These are phyloP conservation scores for Gymnorhina tibicen DNA, from an alignment of 2,113 vertebrate species.

Conservation along the genomic window DNA sequence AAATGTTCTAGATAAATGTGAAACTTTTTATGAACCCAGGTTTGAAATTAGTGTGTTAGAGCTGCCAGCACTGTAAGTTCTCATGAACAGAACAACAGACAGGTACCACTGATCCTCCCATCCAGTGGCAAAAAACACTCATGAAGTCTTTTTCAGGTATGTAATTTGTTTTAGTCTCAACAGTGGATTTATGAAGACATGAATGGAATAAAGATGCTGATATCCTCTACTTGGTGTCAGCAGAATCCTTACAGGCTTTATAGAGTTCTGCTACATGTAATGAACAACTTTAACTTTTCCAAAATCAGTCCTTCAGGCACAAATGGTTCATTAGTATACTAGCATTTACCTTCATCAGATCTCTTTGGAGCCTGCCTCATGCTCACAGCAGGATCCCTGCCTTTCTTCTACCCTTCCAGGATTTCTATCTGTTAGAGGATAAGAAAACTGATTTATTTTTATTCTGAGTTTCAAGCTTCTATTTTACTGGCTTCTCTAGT, in stretches of 20 bases:
- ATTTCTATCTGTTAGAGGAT: constrained; percentile 62
- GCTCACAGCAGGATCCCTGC: constrained; percentile 56
- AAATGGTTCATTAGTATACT: constrained; percentile 65
- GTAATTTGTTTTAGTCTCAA: background rate
- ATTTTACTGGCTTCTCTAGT: constrained; percentile 22
- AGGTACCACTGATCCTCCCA: background rate
- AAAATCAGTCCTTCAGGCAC: constrained; percentile 44
- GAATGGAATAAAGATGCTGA: background rate
- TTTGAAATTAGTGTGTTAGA: background rate
- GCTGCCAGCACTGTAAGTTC: background rate
- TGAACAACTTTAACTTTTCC: constrained; percentile 31
- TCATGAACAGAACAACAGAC: background rate
- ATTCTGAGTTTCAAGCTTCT: constrained; percentile 38
- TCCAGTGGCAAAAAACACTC: background rate
- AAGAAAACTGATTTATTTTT: constrained; percentile 66
- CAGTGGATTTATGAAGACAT: background rate
- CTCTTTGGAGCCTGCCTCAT: constrained; percentile 34
- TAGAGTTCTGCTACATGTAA: background rate
- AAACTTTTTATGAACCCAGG: background rate
- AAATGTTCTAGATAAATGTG: background rate
- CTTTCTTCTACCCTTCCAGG: constrained; percentile 60
- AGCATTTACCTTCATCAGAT: constrained; percentile 62
- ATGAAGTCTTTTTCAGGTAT: background rate
- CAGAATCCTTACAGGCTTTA: background rate
- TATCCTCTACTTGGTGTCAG: background rate